phyloP scores from a whole-genome alignment of 2,888 invertebrate species.

The Ophonus ardosiacus region DNA sequence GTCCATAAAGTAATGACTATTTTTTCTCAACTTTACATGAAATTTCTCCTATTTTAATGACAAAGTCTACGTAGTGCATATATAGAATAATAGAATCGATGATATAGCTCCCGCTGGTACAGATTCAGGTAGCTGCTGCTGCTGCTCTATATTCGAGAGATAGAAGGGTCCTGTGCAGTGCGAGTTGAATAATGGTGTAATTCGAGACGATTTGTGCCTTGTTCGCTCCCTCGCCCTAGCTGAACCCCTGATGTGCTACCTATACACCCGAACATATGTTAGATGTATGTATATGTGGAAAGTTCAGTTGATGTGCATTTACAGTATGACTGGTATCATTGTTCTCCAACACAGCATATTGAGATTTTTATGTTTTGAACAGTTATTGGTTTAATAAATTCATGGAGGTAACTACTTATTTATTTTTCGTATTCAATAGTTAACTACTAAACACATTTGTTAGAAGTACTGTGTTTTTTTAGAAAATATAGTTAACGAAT shows the following conservation, averaged over 20 bases:
- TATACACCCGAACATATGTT: background rate
- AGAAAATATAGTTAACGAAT: no score
- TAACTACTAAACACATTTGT: no score
- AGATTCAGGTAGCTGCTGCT: background rate
- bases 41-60: no score
- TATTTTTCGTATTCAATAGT: no score
- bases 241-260: background rate
- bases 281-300: background rate
- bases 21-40: background rate
- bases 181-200: conserved; percentile 58
- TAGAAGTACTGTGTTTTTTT: no score
- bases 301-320: background rate
- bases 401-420: no score
- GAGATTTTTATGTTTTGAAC: no score
- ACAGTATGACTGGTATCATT: background rate
- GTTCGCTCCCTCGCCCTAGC: conserved; percentile 25
- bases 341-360: no score
- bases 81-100: background rate
- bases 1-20: no score
- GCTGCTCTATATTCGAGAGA: conserved; percentile 23
- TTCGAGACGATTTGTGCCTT: conserved; percentile 24
- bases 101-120: background rate
- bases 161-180: conserved; percentile 23
- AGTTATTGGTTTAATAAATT: no score
- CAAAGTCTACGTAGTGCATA: background rate